Conservation (phyloP, 2,888 invertebrate genomes). For the Malthinus flaveolus region DNA sequence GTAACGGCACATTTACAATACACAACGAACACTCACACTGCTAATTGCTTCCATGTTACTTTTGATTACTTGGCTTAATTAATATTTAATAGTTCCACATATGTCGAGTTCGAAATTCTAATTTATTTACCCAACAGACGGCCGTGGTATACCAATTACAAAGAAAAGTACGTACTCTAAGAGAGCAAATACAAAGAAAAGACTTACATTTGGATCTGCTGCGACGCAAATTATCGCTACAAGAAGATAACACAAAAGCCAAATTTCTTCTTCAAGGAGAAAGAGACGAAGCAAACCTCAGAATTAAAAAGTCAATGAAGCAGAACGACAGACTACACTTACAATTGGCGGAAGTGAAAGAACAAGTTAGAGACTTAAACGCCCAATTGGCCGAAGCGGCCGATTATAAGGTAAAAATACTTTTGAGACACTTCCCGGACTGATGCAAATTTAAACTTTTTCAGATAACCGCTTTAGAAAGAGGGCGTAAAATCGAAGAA, state of each 20-base stretch:
- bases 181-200: conserved; percentile 89
- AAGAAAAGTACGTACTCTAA: conserved; percentile 78
- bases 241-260: conserved; percentile 73
- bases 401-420: conserved; percentile 72
- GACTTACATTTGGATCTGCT: conserved; percentile 90
- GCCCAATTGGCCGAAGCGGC: conserved; percentile 83
- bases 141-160: conserved; percentile 89
- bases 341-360: conserved; percentile 80
- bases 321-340: conserved; percentile 80
- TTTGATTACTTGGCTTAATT: neutral
- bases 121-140: conserved; percentile 58
- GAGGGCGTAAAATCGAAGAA: conserved; percentile 82
- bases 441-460: neutral
- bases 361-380: conserved; percentile 81
- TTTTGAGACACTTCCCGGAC: neutral
- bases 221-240: conserved; percentile 81
- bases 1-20: conserved; percentile 15
- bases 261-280: conserved; percentile 67
- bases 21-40: conserved; percentile 4
- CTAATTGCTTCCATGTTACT: neutral
- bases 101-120: neutral
- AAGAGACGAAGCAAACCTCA: conserved; percentile 67
- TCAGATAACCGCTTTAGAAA: conserved; percentile 80
- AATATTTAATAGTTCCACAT: too few species aligned
- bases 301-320: conserved; percentile 79